These are phyloP conservation scores for Sphinx pinastri DNA, from an alignment of 2,888 invertebrate genomes.

Conservation along the genomic window DNA sequence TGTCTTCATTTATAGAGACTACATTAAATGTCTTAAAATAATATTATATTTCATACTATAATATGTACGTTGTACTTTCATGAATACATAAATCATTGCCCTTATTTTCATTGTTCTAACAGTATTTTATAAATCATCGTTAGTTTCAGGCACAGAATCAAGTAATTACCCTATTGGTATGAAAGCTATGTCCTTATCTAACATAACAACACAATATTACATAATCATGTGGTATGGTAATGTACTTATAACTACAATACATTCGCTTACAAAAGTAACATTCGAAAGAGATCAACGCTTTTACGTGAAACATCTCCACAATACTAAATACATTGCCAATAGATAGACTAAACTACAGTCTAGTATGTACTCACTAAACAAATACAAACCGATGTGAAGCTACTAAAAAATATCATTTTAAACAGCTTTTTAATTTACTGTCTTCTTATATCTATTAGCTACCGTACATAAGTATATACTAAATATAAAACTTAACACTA, in stretches of 20 bases:
- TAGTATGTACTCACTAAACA: no score
- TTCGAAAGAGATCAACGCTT: conserved; percentile 64
- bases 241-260: conserved; percentile 38
- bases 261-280: conserved; percentile 53
- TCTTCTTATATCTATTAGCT: conserved; percentile 19
- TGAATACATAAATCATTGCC: background rate
- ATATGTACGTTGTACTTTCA: conserved; percentile 9
- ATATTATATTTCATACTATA: conserved; percentile 8
- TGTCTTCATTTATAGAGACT: background rate
- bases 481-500: conserved; percentile 33
- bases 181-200: background rate
- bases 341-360: background rate
- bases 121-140: background rate
- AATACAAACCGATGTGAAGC: background rate
- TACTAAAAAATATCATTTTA: background rate
- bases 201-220: background rate
- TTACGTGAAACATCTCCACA: conserved; percentile 45
- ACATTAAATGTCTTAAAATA: background rate
- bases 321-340: conserved; percentile 45
- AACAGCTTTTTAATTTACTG: conserved; percentile 26
- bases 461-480: conserved; percentile 14
- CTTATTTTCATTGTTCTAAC: background rate
- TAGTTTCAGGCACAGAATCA: background rate
- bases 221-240: conserved; percentile 29
- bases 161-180: conserved; percentile 9